Base-by-base conservation (phyloP, 2,113 vertebrate species). In the Trichechus manatus region DNA sequence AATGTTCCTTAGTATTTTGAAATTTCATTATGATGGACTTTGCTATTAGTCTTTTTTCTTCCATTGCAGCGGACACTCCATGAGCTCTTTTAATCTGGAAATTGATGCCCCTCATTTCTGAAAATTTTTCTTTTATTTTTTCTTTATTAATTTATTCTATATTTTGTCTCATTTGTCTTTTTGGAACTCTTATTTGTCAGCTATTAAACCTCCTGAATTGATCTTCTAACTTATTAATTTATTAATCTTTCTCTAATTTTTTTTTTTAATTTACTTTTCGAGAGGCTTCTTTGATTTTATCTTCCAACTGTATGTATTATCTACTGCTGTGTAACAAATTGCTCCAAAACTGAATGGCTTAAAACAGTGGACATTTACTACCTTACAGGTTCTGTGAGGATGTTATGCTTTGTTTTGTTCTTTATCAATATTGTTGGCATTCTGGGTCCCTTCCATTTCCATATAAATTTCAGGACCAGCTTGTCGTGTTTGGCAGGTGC, bases 251-350 rank as follows among this genome's bases (percentile, higher is more conserved):
- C 17, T 68, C 29, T 81, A 17, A 20, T 61, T 66, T 77, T 68
- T 86, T 80, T 29, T 79, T 72, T 70, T 53, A 56, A 39, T 72
- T 86, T 53, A 83, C 36, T 61, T 64, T 64, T 87, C 47, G 31
- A 27, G 17, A 72, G 50, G 11, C 13, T 83, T 83, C 44, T 79
- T 87, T 42, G 91, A 42, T 78, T 64, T 56, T 64, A 42, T 79
- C 78, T 66, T 56, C 25, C 78, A 79, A 59, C 50, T 39, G 64
- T 66, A 42, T 81, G 4, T 68, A 72, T 75, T 88, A 44, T 75
- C 77, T 87, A 66, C 63, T 95, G n/a, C n/a, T 95, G 4, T 87
- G 44, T 83, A 81, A 95, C 64, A 82, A 87, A 92, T 74, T 95
- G 66, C 27, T 47, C 17, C 53, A 56, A 56, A 56, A 56, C 14